Conservation (phyloP, 2,113 vertebrate genomes). For the Micronisus gabar region DNA sequence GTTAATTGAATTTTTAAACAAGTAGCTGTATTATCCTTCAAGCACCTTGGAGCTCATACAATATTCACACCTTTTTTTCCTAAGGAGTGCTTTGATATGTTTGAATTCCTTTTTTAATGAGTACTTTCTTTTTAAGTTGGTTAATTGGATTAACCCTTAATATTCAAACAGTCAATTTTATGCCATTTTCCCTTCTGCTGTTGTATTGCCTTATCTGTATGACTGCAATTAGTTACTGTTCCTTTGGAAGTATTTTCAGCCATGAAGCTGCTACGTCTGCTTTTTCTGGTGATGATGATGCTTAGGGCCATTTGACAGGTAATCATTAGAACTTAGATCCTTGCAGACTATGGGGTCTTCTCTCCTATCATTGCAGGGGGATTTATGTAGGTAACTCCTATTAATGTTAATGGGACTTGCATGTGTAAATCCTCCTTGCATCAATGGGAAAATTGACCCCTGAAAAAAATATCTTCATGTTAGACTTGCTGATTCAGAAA, state of each 20-base stretch:
- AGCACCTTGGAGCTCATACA: constrained; percentile 68
- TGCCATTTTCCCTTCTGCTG: background rate
- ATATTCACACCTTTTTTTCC: constrained; percentile 64
- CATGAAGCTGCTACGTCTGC: constrained; percentile 49
- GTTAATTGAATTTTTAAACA: constrained; percentile 79
- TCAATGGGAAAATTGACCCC: constrained; percentile 59
- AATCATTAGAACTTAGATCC: constrained; percentile 65
- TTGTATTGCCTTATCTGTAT: background rate
- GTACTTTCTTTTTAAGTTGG: constrained; percentile 35
- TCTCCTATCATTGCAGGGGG: constrained; percentile 11
- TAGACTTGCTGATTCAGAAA: constrained; percentile 38
- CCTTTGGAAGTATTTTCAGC: constrained; percentile 2
- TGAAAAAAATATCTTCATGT: background rate
- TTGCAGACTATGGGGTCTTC: constrained; percentile 51
- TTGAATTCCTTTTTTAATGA: constrained; percentile 67
- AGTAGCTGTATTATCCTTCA: constrained; percentile 73
- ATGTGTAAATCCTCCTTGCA: constrained; percentile 68
- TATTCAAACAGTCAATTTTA: background rate
- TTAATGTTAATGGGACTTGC: constrained; percentile 67
- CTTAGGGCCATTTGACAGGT: constrained; percentile 68
- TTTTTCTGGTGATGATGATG: constrained; percentile 57
- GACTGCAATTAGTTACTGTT: constrained; percentile 36
- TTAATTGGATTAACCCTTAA: constrained; percentile 59
- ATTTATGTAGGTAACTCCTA: constrained; percentile 61
- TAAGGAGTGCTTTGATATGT: constrained; percentile 59